A percentile compares a stretch with the other conserved stretches of the same genome.
These are phyloP conservation scores for Mola mola DNA, from an alignment of 2,113 vertebrate genomes.

Conservation along the genomic window DNA sequence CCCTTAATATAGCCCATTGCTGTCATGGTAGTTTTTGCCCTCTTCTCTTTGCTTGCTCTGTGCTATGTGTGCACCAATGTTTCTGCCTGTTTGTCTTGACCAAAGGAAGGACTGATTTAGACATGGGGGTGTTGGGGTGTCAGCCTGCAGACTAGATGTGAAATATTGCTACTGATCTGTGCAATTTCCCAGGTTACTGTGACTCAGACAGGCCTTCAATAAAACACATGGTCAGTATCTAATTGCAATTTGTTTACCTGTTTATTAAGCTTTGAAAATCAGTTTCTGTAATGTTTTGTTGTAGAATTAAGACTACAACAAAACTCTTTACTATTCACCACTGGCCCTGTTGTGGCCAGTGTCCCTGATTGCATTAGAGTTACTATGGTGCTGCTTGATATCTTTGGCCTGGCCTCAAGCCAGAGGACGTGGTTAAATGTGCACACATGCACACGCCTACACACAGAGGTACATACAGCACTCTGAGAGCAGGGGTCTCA, in stretches of 20 bases:
- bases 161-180: conserved; percentile 76
- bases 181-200: conserved; percentile 79
- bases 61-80: conserved; percentile 35
- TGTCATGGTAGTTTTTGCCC: conserved; percentile 66
- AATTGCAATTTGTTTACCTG: neutral
- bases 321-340: conserved; percentile 56
- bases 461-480: conserved; percentile 52
- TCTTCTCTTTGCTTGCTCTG: conserved; percentile 14
- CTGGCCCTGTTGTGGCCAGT: conserved; percentile 59
- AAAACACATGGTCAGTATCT: conserved; percentile 12
- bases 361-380: conserved; percentile 77
- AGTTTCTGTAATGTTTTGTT: neutral
- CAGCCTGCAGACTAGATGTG: conserved; percentile 69
- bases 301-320: too few relatives aligned
- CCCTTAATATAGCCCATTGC: conserved; percentile 76
- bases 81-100: conserved; percentile 48
- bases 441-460: conserved; percentile 33
- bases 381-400: conserved; percentile 82
- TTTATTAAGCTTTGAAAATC: neutral
- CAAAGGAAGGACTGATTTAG: conserved; percentile 16
- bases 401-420: conserved; percentile 83
- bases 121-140: conserved; percentile 34
- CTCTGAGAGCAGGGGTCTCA: conserved; percentile 56
- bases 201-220: conserved; percentile 54
- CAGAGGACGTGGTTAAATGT: conserved; percentile 69